A percentile compares a stretch with the other conserved stretches of the same genome.
Conservation (phyloP, 2,888 invertebrate genomes). For the Ypsolopha scabrella region DNA sequence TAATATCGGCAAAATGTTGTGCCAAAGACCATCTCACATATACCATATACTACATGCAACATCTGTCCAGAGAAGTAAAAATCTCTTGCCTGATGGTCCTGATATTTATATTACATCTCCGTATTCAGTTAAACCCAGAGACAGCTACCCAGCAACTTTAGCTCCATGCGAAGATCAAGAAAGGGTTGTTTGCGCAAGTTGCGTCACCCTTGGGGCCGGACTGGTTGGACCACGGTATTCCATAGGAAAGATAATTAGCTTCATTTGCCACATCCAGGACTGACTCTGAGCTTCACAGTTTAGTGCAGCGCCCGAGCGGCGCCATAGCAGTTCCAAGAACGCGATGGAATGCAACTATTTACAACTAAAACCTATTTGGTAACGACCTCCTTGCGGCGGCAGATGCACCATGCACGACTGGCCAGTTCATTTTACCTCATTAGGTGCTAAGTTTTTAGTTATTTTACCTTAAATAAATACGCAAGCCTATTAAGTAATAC, state of each 20-base stretch:
- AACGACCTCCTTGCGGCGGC: conserved; percentile 35
- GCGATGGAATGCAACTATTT: conserved; percentile 60
- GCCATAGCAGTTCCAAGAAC: conserved; percentile 54
- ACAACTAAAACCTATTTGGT: conserved; percentile 66
- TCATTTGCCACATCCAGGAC: neutral
- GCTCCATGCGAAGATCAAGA: no score
- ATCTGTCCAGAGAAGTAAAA: no score
- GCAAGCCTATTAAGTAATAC: neutral
- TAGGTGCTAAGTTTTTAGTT: neutral
- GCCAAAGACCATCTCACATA: no score
- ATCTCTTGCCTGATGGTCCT: no score
- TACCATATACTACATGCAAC: no score
- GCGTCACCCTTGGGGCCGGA: no score
- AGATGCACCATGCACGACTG: conserved; percentile 14
- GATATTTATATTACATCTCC: no score
- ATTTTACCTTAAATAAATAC: neutral
- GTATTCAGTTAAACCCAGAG: no score
- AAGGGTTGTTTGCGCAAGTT: no score
- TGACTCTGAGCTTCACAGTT: conserved; percentile 11
- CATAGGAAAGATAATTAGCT: neutral
- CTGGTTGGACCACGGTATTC: no score
- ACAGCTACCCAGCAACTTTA: no score
- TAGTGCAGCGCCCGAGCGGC: conserved; percentile 29
- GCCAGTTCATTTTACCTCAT: neutral
- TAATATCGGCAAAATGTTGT: no score